phyloP scores from a whole-genome alignment of 2,113 vertebrate genomes.

The Panurus biarmicus region DNA sequence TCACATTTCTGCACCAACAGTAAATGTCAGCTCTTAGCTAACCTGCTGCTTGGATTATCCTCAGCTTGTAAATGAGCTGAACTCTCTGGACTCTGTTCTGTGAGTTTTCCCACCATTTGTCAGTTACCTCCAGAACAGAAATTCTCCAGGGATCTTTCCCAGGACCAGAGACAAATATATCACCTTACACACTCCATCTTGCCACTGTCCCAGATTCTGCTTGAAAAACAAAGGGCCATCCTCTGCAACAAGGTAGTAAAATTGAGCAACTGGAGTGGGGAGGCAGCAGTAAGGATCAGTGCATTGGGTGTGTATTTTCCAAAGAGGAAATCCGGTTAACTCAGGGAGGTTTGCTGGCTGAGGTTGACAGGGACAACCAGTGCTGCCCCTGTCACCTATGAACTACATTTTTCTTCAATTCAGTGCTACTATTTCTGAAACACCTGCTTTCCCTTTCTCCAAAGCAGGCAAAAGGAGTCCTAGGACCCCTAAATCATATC shows the following conservation, averaged over 20 bases:
- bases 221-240: background rate
- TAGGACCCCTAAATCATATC: background rate
- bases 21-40: background rate
- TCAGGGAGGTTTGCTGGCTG: fast-evolving
- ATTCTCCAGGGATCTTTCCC: background rate
- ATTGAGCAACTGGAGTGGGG: background rate
- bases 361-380: background rate
- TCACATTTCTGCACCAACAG: background rate
- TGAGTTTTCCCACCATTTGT: background rate
- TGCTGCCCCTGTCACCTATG: background rate
- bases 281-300: background rate
- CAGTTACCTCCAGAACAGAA: background rate
- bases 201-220: background rate
- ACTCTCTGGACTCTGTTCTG: background rate
- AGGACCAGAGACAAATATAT: background rate
- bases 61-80: background rate
- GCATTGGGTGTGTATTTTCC: background rate
- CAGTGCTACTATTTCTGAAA: background rate
- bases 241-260: background rate
- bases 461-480: background rate
- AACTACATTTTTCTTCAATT: background rate
- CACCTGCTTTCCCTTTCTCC: background rate
- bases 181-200: background rate
- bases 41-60: background rate
- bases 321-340: background rate